Evolutionary conservation across 2,888 invertebrate genomes (phyloP).

Genomic region (Tipula lateralis): DNA sequence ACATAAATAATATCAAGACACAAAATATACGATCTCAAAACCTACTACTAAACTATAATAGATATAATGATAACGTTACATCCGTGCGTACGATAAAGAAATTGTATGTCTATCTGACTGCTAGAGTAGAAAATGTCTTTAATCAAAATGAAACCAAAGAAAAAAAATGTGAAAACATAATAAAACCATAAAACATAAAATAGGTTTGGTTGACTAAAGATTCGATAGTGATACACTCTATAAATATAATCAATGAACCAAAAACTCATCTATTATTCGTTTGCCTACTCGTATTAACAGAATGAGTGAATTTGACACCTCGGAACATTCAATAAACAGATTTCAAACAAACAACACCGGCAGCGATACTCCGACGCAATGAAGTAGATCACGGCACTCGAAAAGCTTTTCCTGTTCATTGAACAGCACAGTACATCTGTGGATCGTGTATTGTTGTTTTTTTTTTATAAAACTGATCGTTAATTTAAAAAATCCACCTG

Average conservation of each 20-base stretch:
- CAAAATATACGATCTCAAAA: not conserved
- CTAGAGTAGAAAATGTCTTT: conserved; percentile 1
- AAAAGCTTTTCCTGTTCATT: not conserved
- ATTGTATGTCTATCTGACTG: not conserved
- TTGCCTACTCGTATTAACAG: not conserved
- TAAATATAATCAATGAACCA: not conserved
- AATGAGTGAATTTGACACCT: not conserved
- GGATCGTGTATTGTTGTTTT: not conserved
- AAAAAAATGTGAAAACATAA: conserved; percentile 15
- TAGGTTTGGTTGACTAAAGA: not conserved
- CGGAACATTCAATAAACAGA: not conserved
- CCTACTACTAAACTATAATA: not conserved
- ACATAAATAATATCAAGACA: too few species aligned
- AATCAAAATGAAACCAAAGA: not conserved
- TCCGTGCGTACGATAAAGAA: not conserved
- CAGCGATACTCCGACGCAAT: not conserved
- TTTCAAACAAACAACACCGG: not conserved
- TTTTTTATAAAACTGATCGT: not conserved
- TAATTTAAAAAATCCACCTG: not conserved
- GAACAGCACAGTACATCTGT: not conserved
- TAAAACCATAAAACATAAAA: conserved; percentile 19
- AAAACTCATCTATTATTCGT: not conserved
- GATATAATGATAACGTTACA: not conserved
- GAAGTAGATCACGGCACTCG: not conserved
- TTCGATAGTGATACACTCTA: not conserved